Evolutionary conservation across 92 coral and sea anemone genomes (phyloP), one percentile per base, ranked within the genome.

Genomic region (Porites cylindrica): DNA sequence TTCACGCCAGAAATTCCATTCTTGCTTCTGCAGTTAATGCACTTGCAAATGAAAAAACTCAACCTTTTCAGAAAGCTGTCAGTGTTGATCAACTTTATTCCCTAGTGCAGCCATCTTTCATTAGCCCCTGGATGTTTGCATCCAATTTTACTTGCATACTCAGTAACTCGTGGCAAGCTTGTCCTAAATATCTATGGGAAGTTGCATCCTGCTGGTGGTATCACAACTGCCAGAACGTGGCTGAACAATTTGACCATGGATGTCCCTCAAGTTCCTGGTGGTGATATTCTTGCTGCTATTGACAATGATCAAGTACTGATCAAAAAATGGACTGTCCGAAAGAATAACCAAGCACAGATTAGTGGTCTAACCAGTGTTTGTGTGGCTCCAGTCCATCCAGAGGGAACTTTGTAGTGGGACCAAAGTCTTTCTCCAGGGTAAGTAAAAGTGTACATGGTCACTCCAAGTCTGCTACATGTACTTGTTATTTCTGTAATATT

Each of bases 321-420:
- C 38, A 86, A 80, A 56, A 78, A 79, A 18, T 86, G 80, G 90
- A 72, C 91, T 32, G 73, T 80, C 52, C 8, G 81, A 1, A 87
- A 87, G 29, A 86, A 87, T 54, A 87, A 87, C 75, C 16, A 81
- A 51, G 86, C 91, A 63, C 86, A 80, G 47, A 72, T 72, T 26
- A 87, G 86, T 87, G 91, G 70, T 23, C 61, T 86, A 20, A 87
- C 81, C 24, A 78, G 90, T 71, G 91, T 78, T 20, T 86, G 85
- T 66, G 78, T 61, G 51, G 91, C 81, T 24, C 70, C 75, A 61
- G 66, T 80, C 69, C 47, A 78, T 78, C 78, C 77, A 68, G 17
- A 56, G 50, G 72, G 84, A 53, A 64, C 67, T 29, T 47, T 43
- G 51, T 80, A 86, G 59, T 23, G 60, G 62, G 32, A 86, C 51